Evolutionary conservation across 2,797 vertebrate species (phyloP).

Genomic region (Sparidentex hasta): DNA sequence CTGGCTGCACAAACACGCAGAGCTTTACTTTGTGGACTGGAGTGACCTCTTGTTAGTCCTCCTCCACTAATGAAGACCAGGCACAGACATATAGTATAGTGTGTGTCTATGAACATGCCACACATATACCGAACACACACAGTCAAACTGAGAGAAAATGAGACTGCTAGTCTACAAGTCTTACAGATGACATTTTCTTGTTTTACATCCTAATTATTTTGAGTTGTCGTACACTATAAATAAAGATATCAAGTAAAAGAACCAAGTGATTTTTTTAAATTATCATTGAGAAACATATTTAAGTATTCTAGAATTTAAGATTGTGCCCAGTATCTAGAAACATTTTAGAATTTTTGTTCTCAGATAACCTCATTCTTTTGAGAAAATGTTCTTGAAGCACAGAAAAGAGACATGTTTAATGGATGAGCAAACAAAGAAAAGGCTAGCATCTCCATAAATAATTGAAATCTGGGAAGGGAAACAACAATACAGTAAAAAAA

Average conservation of each 20-base stretch:
- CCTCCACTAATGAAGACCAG: slow-evolving; percentile 68
- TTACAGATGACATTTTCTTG: not conserved
- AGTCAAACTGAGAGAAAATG: not conserved
- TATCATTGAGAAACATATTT: not conserved
- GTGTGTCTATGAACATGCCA: slow-evolving; percentile 1
- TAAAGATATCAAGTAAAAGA: not conserved
- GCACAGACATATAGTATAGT: slow-evolving; percentile 1
- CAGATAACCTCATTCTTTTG: not conserved
- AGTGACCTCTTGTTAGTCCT: slow-evolving; percentile 64
- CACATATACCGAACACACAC: slow-evolving; percentile 13
- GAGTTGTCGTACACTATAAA: not conserved
- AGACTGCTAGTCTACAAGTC: not conserved
- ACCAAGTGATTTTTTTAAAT: not conserved
- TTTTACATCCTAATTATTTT: not conserved
- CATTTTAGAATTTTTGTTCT: not conserved
- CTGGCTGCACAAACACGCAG: slow-evolving; percentile 15
- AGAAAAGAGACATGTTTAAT: slow-evolving; percentile 17
- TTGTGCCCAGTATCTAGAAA: not conserved
- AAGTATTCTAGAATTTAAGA: not conserved
- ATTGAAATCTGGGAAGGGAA: not conserved
- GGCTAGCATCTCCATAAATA: not conserved
- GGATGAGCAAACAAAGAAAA: slow-evolving; percentile 1
- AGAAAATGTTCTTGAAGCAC: slow-evolving; percentile 5
- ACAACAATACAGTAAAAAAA: not conserved
- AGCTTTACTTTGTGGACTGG: slow-evolving; percentile 31